Conservation (phyloP, 1,140 invertebrate genomes). For the Pararge aegeria region DNA sequence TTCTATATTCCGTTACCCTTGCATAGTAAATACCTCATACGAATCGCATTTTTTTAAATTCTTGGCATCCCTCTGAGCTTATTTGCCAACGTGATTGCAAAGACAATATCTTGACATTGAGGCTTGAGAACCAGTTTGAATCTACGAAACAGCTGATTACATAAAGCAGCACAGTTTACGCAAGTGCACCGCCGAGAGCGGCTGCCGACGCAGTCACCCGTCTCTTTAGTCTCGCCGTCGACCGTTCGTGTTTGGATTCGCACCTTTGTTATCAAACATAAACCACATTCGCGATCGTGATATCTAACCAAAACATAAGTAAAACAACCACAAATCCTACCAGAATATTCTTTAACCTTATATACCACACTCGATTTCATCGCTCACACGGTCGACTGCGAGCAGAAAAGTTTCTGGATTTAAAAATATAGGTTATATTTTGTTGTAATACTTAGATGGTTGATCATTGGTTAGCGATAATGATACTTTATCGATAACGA, state of each 20-base stretch:
- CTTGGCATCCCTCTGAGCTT: background rate
- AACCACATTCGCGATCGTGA: slow-evolving; percentile 1
- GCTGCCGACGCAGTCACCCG: slow-evolving; percentile 18
- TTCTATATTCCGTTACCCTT: too few species aligned
- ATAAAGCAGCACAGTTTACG: slow-evolving; percentile 44
- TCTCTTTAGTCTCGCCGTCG: background rate
- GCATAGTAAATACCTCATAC: too few species aligned
- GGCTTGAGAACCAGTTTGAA: slow-evolving; percentile 40
- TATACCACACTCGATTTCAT: background rate
- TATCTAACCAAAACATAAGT: background rate
- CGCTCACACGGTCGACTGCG: background rate
- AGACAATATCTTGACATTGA: slow-evolving; percentile 45
- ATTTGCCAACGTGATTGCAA: slow-evolving; percentile 15
- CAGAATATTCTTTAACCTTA: background rate
- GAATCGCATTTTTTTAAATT: too few species aligned
- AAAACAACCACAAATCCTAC: slow-evolving; percentile 5
- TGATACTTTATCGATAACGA: slow-evolving; percentile 41
- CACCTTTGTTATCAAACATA: slow-evolving; percentile 14
- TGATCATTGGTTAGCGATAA: slow-evolving; percentile 33
- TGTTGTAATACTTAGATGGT: background rate
- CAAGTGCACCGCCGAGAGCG: slow-evolving; percentile 32
- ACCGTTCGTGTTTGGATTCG: slow-evolving; percentile 9
- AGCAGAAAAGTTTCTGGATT: background rate
- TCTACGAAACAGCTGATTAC: slow-evolving; percentile 42
- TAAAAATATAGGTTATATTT: background rate